Evolutionary conservation across 2,113 vertebrate species (phyloP), one percentile per base, ranked within the genome.

Genomic region (Dipodomys ordii): DNA sequence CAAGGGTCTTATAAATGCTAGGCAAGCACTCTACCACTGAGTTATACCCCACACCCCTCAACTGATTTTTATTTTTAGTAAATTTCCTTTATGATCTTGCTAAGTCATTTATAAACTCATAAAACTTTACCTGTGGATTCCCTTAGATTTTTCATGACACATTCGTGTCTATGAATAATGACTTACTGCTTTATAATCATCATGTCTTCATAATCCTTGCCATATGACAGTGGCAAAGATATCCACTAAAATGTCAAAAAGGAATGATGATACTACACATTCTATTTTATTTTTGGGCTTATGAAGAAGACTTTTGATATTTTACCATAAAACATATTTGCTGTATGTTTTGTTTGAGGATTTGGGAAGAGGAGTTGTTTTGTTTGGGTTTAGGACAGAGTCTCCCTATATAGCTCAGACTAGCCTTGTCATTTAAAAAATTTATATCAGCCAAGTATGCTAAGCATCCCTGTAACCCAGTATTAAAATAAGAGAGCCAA

Each of bases 21-120:
- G 2, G 23, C 44, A 64, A 76, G 6, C 23, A 28, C 64, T 69
- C 30, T 78, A 20, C 62, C 44, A 53, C 62, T 53, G 62, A 67
- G 28, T 30, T 65, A 53, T 20, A 27, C 22, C 35, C 27, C 35
- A 64, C 20, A 4, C n/a, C 30, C 15, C 30, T 20, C 7, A 44
- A 30, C 25, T 72, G 46, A 44, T 57, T 57, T 57, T 13, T 83
- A 73, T 91, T 79, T 65, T 77, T 74, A 69, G 28, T 87, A 86
- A 84, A 69, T 87, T 77, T 64, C 44, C 67, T 87, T 69, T 78
- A 15, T 64, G 53, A 69, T 62, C 30, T 92, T 86, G 35, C 90
- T 90, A 87, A 73, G 76, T 64, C 46, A 80, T 27, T 78, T 46
- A 49, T 25, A 85, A 62, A 44, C 27, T 74, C 4, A 15, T 57